Evolutionary conservation across 2,797 vertebrate genomes (phyloP).

Genomic region (Rousettus madagascariensis): DNA sequence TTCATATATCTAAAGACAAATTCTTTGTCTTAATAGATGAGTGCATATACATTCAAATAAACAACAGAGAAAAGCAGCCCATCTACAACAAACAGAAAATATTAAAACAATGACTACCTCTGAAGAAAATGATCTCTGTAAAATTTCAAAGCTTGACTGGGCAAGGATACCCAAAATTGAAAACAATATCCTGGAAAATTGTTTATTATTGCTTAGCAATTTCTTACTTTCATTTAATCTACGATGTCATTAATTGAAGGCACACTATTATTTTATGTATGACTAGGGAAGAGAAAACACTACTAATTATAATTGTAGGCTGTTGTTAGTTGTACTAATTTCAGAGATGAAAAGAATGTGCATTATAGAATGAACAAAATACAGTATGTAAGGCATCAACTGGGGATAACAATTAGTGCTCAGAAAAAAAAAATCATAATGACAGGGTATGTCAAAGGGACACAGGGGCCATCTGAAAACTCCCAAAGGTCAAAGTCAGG

Average conservation of each 20-base stretch:
- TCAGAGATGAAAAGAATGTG: background rate
- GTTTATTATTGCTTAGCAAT: background rate
- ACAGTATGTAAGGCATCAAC: background rate
- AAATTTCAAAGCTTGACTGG: slow-evolving; percentile 9
- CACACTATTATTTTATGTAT: background rate
- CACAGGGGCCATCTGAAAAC: background rate
- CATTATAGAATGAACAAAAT: background rate
- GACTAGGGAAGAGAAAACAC: background rate
- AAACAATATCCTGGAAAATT: background rate
- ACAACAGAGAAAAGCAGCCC: background rate
- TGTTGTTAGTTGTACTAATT: background rate
- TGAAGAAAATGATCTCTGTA: background rate
- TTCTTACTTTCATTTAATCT: slow-evolving; percentile 10
- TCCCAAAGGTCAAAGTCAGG: background rate
- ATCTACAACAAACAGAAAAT: background rate
- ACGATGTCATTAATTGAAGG: background rate
- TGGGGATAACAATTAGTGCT: background rate
- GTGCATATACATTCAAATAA: background rate
- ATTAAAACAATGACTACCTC: background rate
- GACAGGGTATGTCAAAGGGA: background rate
- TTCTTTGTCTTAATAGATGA: background rate
- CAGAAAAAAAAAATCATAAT: background rate
- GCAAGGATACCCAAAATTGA: background rate
- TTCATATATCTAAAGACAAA: background rate
- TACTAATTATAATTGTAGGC: background rate